Conservation (phyloP, 2,113 vertebrate species). For the Tauraco erythrolophus region DNA sequence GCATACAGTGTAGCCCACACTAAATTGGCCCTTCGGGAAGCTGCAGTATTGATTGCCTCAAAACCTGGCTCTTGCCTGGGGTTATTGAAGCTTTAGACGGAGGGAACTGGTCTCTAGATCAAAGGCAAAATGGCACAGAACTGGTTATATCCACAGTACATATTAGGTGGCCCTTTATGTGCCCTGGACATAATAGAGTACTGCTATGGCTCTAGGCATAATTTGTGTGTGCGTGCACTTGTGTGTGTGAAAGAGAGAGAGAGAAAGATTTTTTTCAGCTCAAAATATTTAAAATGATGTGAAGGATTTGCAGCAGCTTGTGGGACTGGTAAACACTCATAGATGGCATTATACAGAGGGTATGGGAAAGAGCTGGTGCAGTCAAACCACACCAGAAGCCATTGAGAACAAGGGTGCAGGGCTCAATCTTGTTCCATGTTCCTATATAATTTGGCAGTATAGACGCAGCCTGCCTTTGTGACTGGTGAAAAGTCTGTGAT, state of each 20-base stretch:
- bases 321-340: rapidly evolving
- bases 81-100: not conserved
- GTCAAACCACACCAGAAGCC: not conserved
- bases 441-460: not conserved
- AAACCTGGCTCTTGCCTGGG: not conserved
- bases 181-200: not conserved
- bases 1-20: not conserved
- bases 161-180: not conserved
- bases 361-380: not conserved
- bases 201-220: not conserved
- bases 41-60: not conserved
- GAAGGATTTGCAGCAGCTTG: not conserved
- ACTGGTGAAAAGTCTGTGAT: not conserved
- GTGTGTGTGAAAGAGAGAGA: not conserved
- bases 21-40: not conserved
- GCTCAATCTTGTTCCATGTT: not conserved
- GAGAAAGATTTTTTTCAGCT: not conserved
- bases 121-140: not conserved
- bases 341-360: not conserved
- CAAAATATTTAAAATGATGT: not conserved
- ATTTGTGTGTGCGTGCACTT: not conserved
- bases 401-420: not conserved
- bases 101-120: not conserved
- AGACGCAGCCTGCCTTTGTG: not conserved
- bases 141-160: not conserved